Conservation (phyloP, 2,888 invertebrate species). For the Phortica okadai region DNA sequence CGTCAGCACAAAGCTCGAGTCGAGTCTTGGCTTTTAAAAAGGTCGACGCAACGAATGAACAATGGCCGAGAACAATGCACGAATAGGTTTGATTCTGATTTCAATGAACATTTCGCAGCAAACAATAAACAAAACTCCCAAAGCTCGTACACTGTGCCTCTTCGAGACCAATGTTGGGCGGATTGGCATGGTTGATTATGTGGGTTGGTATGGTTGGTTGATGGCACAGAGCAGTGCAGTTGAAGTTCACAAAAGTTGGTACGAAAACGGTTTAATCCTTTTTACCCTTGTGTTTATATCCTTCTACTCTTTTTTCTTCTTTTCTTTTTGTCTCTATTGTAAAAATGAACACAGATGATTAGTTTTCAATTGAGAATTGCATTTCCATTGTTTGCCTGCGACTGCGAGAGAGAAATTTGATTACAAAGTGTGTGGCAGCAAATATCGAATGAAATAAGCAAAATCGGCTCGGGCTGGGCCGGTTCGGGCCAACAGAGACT, state of each 20-base stretch:
- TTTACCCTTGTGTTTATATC: slow-evolving; percentile 21
- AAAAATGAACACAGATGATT: slow-evolving; percentile 73
- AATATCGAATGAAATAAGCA: slow-evolving; percentile 4
- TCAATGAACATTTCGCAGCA: slow-evolving; percentile 38
- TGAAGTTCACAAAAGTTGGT: slow-evolving; percentile 5
- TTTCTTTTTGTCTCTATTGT: slow-evolving; percentile 56
- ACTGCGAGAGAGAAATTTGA: slow-evolving; percentile 20
- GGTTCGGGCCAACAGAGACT: background rate
- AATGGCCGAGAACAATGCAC: slow-evolving; percentile 43
- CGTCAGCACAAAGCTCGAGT: background rate
- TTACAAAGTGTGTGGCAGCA: slow-evolving; percentile 18
- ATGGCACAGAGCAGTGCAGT: background rate
- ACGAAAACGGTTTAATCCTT: slow-evolving; percentile 29
- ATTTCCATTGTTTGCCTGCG: slow-evolving; percentile 41
- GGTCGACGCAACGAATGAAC: background rate
- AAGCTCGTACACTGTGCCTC: background rate
- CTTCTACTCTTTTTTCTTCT: background rate
- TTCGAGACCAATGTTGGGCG: background rate
- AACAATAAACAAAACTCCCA: slow-evolving; percentile 33
- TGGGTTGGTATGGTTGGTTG: too few species aligned
- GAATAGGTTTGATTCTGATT: slow-evolving; percentile 53
- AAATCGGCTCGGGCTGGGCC: background rate
- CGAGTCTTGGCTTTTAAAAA: slow-evolving; percentile 14
- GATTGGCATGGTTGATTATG: background rate
- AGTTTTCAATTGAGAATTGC: slow-evolving; percentile 69